Base-by-base conservation (phyloP, 1,140 invertebrate species). In the Heliconius eleuchia region DNA sequence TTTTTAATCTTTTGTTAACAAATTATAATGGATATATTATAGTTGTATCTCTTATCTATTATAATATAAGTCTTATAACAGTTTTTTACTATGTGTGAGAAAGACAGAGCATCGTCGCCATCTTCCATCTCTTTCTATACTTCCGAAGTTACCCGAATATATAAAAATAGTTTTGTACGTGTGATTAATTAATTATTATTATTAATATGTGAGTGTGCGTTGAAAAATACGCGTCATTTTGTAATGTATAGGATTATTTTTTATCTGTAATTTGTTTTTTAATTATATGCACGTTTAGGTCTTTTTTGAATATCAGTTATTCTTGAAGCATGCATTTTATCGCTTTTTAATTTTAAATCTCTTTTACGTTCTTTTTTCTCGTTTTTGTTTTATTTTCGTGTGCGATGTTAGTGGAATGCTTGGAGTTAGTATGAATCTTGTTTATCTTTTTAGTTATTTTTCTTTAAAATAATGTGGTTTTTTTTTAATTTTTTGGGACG, bases 91-190 rank as follows among this genome's bases (percentile, higher is more conserved):
- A n/a, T 9, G 55, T 30, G 27, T n/a, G 60, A 66, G 60, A 11
- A 23, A 66, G 60, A 66, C 60, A 66, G 60, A 66, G 27, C 27
- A 66, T 30, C 60, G 27, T 9, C 60, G 60, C 60, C 60, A 30
- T 66, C 60, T n/a, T 66, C 60, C 23, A n/a, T 66, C 60, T 70
- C 76, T 52, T 34, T 70, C 60, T 76, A 42, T 76, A 76, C 52
- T 80, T 73, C 70, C 71, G 77, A 83, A 83, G 84, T 85, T 85
- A 85, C 84, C 84, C 75, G 74, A 74, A 74, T 52, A 52, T 52
- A 52, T 52, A 52, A 52, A 52, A 52, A 52, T 84, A 82, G 81
- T 79, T 79, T 76, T 80, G 79, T 84, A 79, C 34, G 73, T 78
- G 70, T 71, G 77, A 78, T 13, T 66, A 23, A 23, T 23, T 23